These are phyloP conservation scores for Sthenelais limicola DNA, from an alignment of 2,888 invertebrate species.

Conservation along the genomic window DNA sequence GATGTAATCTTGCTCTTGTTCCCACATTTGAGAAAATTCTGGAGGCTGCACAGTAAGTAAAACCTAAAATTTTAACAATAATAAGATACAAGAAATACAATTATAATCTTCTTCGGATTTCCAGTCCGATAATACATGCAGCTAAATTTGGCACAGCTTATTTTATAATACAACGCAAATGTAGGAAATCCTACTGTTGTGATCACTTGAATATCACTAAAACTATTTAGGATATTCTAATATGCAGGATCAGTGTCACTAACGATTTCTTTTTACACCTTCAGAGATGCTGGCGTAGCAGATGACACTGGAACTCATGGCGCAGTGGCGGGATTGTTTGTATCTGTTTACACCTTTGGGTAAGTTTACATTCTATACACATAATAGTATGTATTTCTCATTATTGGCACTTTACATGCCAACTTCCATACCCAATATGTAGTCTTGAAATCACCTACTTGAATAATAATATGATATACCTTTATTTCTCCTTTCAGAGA, in stretches of 20 bases:
- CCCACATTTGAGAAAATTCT: constrained; percentile 32
- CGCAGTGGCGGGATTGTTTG: constrained; percentile 23
- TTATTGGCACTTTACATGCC: background rate
- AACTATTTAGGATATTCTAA: no score
- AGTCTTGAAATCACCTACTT: background rate
- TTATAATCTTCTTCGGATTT: no score
- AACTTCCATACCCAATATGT: background rate
- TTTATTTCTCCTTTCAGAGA: background rate
- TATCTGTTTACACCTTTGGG: constrained; percentile 36
- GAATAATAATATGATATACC: background rate
- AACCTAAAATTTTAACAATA: no score
- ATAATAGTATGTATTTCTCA: background rate
- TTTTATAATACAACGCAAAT: no score
- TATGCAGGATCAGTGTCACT: no score
- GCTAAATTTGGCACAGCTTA: no score
- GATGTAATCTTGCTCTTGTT: constrained; percentile 31
- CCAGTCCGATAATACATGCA: no score
- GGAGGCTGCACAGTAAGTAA: constrained; percentile 28
- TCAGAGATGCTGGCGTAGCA: constrained; percentile 19
- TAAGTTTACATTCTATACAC: background rate
- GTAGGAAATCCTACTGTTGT: no score
- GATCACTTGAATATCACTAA: no score
- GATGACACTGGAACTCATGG: constrained; percentile 27
- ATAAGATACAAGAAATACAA: no score
- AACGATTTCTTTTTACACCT: no score